These are phyloP conservation scores for Sialis lutaria DNA, from an alignment of 2,888 invertebrate genomes.

Conservation along the genomic window DNA sequence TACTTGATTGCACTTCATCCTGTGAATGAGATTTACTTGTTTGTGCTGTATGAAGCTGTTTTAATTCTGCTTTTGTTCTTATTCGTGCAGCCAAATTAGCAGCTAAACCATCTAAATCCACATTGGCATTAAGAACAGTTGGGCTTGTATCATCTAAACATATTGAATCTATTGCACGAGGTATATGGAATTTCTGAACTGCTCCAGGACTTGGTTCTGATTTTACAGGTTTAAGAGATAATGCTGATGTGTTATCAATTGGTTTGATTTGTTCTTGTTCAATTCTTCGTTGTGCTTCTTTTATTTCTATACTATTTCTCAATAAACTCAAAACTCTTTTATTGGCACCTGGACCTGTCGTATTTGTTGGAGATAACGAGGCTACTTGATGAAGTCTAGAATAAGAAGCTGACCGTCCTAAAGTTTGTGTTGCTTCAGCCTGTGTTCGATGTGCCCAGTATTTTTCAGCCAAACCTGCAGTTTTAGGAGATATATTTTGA, in stretches of 20 bases:
- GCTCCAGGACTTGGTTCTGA: conserved; percentile 29
- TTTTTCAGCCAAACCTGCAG: conserved; percentile 17
- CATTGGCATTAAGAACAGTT: conserved; percentile 9
- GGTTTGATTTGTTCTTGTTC: conserved; percentile 20
- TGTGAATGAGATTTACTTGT: conserved; percentile 3
- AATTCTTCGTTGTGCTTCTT: conserved; percentile 31
- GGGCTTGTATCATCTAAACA: conserved; percentile 25
- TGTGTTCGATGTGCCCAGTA: background rate
- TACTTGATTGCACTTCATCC: background rate
- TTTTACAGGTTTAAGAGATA: conserved; percentile 18
- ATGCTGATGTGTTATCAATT: conserved; percentile 8
- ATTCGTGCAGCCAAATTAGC: conserved; percentile 52
- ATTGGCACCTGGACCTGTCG: conserved; percentile 36
- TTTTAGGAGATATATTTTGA: conserved; percentile 16
- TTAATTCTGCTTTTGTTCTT: conserved; percentile 73
- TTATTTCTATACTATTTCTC: conserved; percentile 53
- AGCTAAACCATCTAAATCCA: conserved; percentile 36
- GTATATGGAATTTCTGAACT: conserved; percentile 45
- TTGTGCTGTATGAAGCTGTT: conserved; percentile 26
- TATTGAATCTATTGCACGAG: conserved; percentile 49
- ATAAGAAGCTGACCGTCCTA: conserved; percentile 16
- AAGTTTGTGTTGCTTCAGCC: conserved; percentile 7
- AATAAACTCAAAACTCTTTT: conserved; percentile 53
- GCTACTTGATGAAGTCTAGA: conserved; percentile 13
- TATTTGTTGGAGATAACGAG: conserved; percentile 9